phyloP scores from a whole-genome alignment of 2,888 invertebrate species.

The Celastrina argiolus region DNA sequence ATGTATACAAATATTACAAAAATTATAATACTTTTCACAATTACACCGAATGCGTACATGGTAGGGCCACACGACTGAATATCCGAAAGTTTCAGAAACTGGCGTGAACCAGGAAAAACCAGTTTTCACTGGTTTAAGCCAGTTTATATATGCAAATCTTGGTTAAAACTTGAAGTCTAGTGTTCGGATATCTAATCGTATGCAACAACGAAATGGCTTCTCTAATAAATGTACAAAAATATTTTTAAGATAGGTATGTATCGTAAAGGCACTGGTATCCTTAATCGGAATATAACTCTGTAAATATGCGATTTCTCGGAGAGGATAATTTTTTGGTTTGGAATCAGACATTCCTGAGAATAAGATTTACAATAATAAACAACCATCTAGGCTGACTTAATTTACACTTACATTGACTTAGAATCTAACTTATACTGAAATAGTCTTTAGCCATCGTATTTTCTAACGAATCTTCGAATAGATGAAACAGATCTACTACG shows the following conservation, averaged over 20 bases:
- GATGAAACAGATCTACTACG: slow-evolving; percentile 75
- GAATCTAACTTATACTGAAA: slow-evolving; percentile 57
- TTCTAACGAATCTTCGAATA: slow-evolving; percentile 73
- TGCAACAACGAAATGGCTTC: slow-evolving; percentile 51
- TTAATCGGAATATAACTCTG: slow-evolving; percentile 51
- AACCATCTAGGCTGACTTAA: slow-evolving; percentile 70
- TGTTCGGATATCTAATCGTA: slow-evolving; percentile 24
- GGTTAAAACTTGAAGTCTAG: not conserved
- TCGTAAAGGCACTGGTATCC: slow-evolving; percentile 75
- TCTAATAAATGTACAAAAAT: slow-evolving; percentile 71
- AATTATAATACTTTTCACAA: slow-evolving; percentile 32
- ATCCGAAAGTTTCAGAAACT: not conserved
- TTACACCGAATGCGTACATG: slow-evolving; percentile 31
- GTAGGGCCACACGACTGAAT: slow-evolving; percentile 7
- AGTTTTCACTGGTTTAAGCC: not conserved
- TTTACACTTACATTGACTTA: slow-evolving; percentile 64
- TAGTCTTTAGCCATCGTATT: slow-evolving; percentile 76
- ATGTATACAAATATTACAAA: slow-evolving; percentile 34
- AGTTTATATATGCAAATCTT: not conserved
- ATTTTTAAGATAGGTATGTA: slow-evolving; percentile 75
- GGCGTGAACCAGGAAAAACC: not conserved
- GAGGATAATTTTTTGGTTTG: slow-evolving; percentile 65
- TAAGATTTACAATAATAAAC: slow-evolving; percentile 72
- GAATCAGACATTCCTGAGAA: slow-evolving; percentile 63
- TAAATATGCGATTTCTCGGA: slow-evolving; percentile 53